Percentiles rank a stretch among this genome's conserved stretches.
Evolutionary conservation across 2,113 vertebrate species (phyloP).

Genomic region (Oophaga pumilio): DNA sequence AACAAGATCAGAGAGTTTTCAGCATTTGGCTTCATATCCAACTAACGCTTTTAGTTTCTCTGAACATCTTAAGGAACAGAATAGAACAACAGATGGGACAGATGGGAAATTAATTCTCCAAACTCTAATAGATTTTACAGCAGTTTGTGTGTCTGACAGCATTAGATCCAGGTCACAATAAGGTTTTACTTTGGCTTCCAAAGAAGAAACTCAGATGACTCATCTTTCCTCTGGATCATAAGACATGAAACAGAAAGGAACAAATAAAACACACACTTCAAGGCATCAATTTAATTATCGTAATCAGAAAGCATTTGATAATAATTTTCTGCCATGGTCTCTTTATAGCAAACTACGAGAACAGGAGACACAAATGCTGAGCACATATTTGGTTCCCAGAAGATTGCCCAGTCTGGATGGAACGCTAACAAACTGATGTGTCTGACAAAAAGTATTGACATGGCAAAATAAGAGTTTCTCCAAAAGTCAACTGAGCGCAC

Average conservation of each 20-base stretch:
- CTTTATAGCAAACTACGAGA: too few relatives aligned
- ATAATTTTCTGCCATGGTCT: too few relatives aligned
- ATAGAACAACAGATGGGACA: slow-evolving; percentile 7
- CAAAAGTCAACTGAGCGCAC: not conserved
- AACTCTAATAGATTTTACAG: not conserved
- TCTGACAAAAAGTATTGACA: too few relatives aligned
- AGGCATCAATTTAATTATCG: too few relatives aligned
- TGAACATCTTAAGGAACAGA: not conserved
- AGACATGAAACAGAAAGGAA: not conserved
- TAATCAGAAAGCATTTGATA: too few relatives aligned
- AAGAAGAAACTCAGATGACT: not conserved
- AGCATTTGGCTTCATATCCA: not conserved
- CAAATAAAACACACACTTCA: too few relatives aligned
- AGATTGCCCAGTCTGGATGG: too few relatives aligned
- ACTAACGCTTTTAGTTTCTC: not conserved
- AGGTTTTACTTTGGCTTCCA: not conserved
- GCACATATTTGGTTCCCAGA: too few relatives aligned
- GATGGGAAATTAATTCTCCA: not conserved
- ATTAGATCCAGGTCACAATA: not conserved
- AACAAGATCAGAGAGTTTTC: not conserved
- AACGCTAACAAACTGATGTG: too few relatives aligned
- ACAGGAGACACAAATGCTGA: too few relatives aligned
- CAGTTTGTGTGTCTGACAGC: not conserved
- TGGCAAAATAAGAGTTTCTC: not conserved
- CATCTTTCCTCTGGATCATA: not conserved